These are phyloP conservation scores for Brachyalestes nurse DNA, from an alignment of 2,797 vertebrate genomes.

Conservation along the genomic window DNA sequence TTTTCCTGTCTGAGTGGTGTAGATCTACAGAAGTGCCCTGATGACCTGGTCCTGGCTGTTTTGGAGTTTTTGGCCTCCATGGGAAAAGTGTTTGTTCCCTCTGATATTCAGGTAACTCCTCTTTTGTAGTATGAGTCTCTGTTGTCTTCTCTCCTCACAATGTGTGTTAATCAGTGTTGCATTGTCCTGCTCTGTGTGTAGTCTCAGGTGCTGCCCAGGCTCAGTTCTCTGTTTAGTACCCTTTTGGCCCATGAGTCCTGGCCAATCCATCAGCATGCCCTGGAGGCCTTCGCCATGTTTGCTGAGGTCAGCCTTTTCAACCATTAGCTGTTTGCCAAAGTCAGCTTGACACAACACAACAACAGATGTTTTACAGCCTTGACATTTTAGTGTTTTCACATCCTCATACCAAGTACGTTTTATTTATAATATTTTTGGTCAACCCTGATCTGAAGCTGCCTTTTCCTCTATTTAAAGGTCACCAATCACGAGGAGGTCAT, in stretches of 20 bases:
- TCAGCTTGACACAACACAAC: not conserved
- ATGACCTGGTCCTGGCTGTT: constrained; percentile 80
- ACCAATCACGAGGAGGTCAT: constrained; percentile 93
- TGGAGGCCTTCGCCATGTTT: constrained; percentile 91
- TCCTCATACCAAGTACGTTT: not conserved
- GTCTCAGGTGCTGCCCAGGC: constrained; percentile 82
- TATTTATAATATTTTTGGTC: not conserved
- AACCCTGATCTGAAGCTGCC: not conserved
- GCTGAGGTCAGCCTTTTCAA: constrained; percentile 82
- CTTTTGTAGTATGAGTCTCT: not conserved
- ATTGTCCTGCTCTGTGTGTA: constrained; percentile 54
- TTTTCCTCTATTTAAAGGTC: constrained; percentile 72
- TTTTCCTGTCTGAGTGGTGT: constrained; percentile 80
- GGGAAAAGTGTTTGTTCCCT: constrained; percentile 84
- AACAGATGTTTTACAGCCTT: not conserved
- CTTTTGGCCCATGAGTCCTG: constrained; percentile 82
- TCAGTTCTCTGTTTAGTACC: constrained; percentile 81
- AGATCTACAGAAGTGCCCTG: constrained; percentile 75
- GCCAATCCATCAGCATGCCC: constrained; percentile 85
- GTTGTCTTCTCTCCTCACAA: not conserved
- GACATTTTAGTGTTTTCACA: not conserved
- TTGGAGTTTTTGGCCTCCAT: constrained; percentile 86
- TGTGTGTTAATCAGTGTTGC: not conserved
- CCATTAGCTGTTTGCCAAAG: not conserved
- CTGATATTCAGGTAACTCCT: constrained; percentile 81